A percentile compares a stretch with the other conserved stretches of the same genome.
These are phyloP conservation scores for Dascillus cervinus DNA, from an alignment of 2,888 invertebrate species.

Conservation along the genomic window DNA sequence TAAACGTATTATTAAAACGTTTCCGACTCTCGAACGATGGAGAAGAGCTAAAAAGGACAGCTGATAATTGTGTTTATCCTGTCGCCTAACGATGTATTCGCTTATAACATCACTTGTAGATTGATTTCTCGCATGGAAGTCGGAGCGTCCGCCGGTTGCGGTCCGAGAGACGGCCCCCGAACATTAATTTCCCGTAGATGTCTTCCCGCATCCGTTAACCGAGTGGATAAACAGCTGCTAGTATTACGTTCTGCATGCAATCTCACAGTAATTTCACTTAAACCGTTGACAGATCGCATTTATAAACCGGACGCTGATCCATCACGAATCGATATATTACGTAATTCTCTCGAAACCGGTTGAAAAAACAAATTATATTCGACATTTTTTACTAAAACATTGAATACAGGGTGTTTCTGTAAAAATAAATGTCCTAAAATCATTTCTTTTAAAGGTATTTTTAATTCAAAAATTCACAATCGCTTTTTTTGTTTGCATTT, in stretches of 20 bases:
- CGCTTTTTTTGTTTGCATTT: too few relatives aligned
- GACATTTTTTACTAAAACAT: too few relatives aligned
- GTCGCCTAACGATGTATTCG: slow-evolving; percentile 36
- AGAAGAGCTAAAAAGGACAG: slow-evolving; percentile 20
- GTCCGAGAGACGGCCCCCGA: slow-evolving; percentile 33
- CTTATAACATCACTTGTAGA: slow-evolving; percentile 31
- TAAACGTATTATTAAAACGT: slow-evolving; percentile 29
- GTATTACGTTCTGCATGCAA: slow-evolving; percentile 31
- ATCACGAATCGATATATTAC: too few relatives aligned
- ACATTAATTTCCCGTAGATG: slow-evolving; percentile 41
- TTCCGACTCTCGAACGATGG: slow-evolving; percentile 15
- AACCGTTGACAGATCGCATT: slow-evolving; percentile 26
- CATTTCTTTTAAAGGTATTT: too few relatives aligned
- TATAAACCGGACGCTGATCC: slow-evolving; percentile 21
- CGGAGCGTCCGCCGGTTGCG: slow-evolving; percentile 28
- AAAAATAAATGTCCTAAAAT: too few relatives aligned
- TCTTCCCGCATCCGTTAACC: slow-evolving; percentile 33
- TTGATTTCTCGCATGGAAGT: slow-evolving; percentile 31
- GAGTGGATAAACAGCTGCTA: slow-evolving; percentile 33
- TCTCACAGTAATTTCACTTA: slow-evolving; percentile 31
- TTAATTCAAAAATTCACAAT: too few relatives aligned
- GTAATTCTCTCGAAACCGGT: too few relatives aligned
- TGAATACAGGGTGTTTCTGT: too few relatives aligned
- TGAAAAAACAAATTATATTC: too few relatives aligned
- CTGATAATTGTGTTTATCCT: slow-evolving; percentile 37